A percentile compares a stretch with the other conserved stretches of the same genome.
Evolutionary conservation across 2,888 invertebrate genomes (phyloP).

Genomic region (Chironomus tentans): DNA sequence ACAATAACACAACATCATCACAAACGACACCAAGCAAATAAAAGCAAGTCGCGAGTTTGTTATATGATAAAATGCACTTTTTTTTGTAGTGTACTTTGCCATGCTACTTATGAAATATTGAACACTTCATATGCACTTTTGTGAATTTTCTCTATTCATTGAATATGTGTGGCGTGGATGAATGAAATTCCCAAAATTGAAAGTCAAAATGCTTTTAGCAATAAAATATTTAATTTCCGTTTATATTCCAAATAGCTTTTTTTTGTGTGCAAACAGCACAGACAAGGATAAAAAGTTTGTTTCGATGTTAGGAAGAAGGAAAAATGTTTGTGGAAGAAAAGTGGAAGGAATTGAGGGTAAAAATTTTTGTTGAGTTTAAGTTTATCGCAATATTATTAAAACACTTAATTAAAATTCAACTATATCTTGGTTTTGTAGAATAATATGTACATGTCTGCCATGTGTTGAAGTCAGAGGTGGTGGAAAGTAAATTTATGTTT

Average conservation of each 20-base stretch:
- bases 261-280: not conserved
- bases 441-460: no score
- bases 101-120: slow-evolving; percentile 3
- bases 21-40: not conserved
- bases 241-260: not conserved
- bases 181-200: not conserved
- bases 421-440: no score
- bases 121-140: not conserved
- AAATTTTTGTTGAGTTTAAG: not conserved
- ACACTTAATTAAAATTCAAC: not conserved
- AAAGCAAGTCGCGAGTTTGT: not conserved
- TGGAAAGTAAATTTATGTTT: no score
- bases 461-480: no score
- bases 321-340: no score
- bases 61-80: not conserved
- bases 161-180: not conserved
- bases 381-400: not conserved
- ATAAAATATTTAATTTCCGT: not conserved
- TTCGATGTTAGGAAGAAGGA: no score
- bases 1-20: not conserved
- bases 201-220: not conserved
- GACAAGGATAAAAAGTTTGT: no score
- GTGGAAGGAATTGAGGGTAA: not conserved
- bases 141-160: not conserved
- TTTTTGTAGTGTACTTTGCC: not conserved